Evolutionary conservation across 2,797 vertebrate species (phyloP), one percentile per base, ranked within the genome.

Genomic region (Tragelaphus oryx): DNA sequence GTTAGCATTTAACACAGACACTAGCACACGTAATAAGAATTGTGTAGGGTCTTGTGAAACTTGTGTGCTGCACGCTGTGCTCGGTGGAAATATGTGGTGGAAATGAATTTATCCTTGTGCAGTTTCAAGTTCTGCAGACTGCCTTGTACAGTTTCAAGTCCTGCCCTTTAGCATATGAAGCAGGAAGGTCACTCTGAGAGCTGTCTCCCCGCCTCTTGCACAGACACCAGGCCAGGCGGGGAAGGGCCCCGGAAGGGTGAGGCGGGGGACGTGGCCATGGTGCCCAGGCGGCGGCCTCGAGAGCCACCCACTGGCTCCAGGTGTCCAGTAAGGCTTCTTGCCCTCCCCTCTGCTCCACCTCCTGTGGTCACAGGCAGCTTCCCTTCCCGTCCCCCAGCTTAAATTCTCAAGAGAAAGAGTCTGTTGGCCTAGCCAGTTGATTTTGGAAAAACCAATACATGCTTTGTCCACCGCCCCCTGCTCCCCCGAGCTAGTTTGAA

Each of bases 61-160:
- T 1, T 1, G 26, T 2, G 26, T 4, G 26, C 4, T 3, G 7
- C 13, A 0, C 2, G 0, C 22, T 37, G 0, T 2, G 4, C 1
- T 46, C 10, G 2, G 41, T 30, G 84, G 59, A 41, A 37, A 22
- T 4, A 5, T 1, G 59, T 3, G 75, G 24, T 3, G 41, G 46
- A 9, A 22, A 5, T 4, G 50, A 14, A 2, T 30, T 5, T 41
- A 6, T 4, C 12, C 33, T 12, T 1, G n/a, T 16, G 79, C 16
- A 0, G 44, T 41, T 41, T 71, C 37, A 71, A 41, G 37, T 41
- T 5, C 37, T 5, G 37, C 37, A 37, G 37, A 37, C 37, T 37
- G 37, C 12, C 33, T 12, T 1, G n/a, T 16, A 65, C 16, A 0
- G 44, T 41, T 41, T 71, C 37, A 71, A 41, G 41, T 5, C 41